Evolutionary conservation across 2,113 vertebrate genomes (phyloP).

Genomic region (Uropsilus gracilis): DNA sequence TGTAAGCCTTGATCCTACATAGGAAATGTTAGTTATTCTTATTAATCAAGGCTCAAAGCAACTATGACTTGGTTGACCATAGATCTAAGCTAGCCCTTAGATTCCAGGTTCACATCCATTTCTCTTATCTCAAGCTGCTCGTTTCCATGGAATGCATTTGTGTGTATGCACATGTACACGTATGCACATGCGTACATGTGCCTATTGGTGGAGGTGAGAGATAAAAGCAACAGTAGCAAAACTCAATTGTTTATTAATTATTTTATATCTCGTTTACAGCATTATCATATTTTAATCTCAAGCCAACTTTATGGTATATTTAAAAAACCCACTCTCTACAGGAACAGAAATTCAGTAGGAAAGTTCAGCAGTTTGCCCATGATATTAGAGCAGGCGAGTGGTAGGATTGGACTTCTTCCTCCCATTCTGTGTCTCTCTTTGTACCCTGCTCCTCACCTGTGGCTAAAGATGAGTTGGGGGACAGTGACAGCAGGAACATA

Average conservation of each 20-base stretch:
- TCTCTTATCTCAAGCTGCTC: not conserved
- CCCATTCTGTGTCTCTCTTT: not conserved
- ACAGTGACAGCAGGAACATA: not conserved
- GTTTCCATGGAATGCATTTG: not conserved
- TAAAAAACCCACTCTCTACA: not conserved
- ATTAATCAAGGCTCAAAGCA: conserved; percentile 21
- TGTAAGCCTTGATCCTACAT: conserved; percentile 8
- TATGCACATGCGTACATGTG: not conserved
- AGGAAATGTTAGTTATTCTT: conserved; percentile 14
- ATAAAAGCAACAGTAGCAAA: not conserved
- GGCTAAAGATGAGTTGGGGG: not conserved
- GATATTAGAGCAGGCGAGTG: not conserved
- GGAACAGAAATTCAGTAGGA: not conserved
- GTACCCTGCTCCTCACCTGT: not conserved
- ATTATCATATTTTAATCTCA: not conserved
- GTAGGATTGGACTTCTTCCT: not conserved
- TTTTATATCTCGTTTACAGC: not conserved
- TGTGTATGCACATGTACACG: not conserved
- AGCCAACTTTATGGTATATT: not conserved
- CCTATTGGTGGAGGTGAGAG: not conserved
- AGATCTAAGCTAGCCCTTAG: not conserved
- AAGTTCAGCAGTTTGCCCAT: not conserved
- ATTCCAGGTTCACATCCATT: not conserved
- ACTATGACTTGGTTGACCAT: not conserved
- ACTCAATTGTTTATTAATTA: not conserved